Base-by-base conservation (phyloP, 1,140 invertebrate species). In the Planococcus citri region DNA sequence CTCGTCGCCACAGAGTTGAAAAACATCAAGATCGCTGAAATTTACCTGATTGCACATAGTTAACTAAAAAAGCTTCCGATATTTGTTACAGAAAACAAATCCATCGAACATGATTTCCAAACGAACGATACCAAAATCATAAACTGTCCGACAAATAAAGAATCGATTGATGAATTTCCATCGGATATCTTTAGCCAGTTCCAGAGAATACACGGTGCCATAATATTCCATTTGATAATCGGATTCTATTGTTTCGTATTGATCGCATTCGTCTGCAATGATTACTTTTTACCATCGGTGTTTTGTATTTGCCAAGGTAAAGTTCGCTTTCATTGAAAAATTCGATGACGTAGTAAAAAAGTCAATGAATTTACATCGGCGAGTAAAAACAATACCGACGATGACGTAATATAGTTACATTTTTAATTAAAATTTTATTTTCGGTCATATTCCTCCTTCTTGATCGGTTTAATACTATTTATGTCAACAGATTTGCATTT, bases 251-350 rank as follows among this genome's bases (percentile, higher is more conserved):
- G 90, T 68, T 92, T 90, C 73, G 80, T 88, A 1, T 73, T 89
- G 3, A 80, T 93, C 12, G 90, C 90, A 0, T 84, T 91, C 29
- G 86, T 94, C 1, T 94, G 91, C 77, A 91, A 94, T 75, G 88
- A 91, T 74, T 94, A 91, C 74, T 89, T 94, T 73, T 82, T 94
- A 20, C 90, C 91, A 0, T 85, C 88, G 1, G 83, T 94, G 1
- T 88, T 92, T 76, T 82, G 86, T 72, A 90, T 94, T 72, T 91
- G 90, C 75, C 83, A 86, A 84, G 80, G 86, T 87, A 77, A 78
- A 21, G 4, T 3, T 64, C 1, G 22, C 10, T 14, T 17, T 3
- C 41, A n/a, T 17, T 9, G 41, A 9, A 51, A 51, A 51, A 51
- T 51, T 17, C 10, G 10, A 51, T 51, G 17, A 9, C 41, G 41